These are phyloP conservation scores for Halocynthia aurantium DNA, from an alignment of 23 tunicate species.

Conservation along the genomic window DNA sequence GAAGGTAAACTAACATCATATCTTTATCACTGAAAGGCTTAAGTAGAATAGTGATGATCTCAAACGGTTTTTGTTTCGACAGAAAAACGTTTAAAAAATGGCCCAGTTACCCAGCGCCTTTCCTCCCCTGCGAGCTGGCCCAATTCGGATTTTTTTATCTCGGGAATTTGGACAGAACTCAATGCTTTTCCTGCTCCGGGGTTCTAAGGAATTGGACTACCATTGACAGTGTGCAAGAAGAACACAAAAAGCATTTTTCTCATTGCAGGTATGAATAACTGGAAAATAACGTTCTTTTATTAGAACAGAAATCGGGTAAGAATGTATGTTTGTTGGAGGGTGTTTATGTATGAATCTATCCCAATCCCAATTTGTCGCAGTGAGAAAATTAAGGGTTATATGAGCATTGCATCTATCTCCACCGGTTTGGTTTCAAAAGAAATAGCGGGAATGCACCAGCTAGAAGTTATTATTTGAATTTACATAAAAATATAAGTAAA, in stretches of 20 bases:
- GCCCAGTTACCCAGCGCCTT: slow-evolving; percentile 25
- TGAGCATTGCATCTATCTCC: too few relatives aligned
- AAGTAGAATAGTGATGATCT: background rate
- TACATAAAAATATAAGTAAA: too few relatives aligned
- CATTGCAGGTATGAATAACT: slow-evolving; percentile 18
- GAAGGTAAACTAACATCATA: background rate
- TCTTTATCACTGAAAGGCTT: background rate
- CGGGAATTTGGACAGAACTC: slow-evolving; percentile 21
- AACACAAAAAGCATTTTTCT: slow-evolving; percentile 33
- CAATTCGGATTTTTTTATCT: slow-evolving; percentile 20
- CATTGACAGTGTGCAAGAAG: background rate
- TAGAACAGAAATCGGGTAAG: too few relatives aligned
- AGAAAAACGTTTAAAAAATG: slow-evolving; percentile 28
- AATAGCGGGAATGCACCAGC: too few relatives aligned
- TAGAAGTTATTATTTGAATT: too few relatives aligned
- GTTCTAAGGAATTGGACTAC: slow-evolving; percentile 24
- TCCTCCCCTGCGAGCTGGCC: slow-evolving; percentile 6
- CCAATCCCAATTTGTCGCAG: too few relatives aligned
- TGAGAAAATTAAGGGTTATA: too few relatives aligned
- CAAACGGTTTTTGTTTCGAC: background rate
- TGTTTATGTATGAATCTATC: too few relatives aligned
- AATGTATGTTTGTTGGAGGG: too few relatives aligned
- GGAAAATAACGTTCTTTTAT: too few relatives aligned
- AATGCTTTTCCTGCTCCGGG: slow-evolving; percentile 14
- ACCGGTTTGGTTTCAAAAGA: too few relatives aligned